Conservation (phyloP, 2,113 vertebrate species). For the Osmerus mordax region DNA sequence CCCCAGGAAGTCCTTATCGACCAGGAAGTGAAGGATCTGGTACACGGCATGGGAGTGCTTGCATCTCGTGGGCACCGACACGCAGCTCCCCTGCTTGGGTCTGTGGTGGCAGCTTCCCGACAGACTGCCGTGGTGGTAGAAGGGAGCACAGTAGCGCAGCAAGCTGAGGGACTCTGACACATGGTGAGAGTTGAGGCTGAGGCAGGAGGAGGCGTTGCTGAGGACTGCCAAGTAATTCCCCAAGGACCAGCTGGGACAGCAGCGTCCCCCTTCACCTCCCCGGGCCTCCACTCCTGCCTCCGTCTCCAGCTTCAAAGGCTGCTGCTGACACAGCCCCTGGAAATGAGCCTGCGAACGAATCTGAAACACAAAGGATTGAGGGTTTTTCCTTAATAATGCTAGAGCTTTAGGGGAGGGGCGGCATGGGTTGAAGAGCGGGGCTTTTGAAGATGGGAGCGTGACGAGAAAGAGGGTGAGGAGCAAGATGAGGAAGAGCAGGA, state of each 20-base stretch:
- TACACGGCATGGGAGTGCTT: slow-evolving; percentile 81
- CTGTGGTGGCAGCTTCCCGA: slow-evolving; percentile 76
- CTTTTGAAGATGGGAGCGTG: too few species aligned
- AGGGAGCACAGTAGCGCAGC: slow-evolving; percentile 85
- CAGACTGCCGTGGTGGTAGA: slow-evolving; percentile 85
- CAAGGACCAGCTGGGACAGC: slow-evolving; percentile 97
- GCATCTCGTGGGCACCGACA: slow-evolving; percentile 86
- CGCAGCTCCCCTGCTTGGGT: slow-evolving; percentile 76
- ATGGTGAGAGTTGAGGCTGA: slow-evolving; percentile 84
- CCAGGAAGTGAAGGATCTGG: slow-evolving; percentile 91
- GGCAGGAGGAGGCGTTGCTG: slow-evolving; percentile 87
- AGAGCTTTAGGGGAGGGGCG: too few species aligned
- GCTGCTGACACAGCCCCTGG: slow-evolving; percentile 85
- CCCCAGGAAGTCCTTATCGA: slow-evolving; percentile 93
- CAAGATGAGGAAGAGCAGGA: slow-evolving; percentile 14
- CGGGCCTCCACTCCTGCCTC: slow-evolving; percentile 44
- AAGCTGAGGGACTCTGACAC: slow-evolving; percentile 84
- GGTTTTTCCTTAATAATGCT: not conserved
- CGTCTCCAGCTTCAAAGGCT: slow-evolving; percentile 12
- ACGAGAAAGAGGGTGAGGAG: not conserved
- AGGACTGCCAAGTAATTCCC: slow-evolving; percentile 93
- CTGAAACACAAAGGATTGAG: slow-evolving; percentile 66
- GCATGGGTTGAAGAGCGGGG: not conserved
- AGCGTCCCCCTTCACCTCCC: slow-evolving; percentile 67
- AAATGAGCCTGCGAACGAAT: slow-evolving; percentile 87